Conservation (phyloP, 2,888 invertebrate species). For the Caenorhabditis sinica region DNA sequence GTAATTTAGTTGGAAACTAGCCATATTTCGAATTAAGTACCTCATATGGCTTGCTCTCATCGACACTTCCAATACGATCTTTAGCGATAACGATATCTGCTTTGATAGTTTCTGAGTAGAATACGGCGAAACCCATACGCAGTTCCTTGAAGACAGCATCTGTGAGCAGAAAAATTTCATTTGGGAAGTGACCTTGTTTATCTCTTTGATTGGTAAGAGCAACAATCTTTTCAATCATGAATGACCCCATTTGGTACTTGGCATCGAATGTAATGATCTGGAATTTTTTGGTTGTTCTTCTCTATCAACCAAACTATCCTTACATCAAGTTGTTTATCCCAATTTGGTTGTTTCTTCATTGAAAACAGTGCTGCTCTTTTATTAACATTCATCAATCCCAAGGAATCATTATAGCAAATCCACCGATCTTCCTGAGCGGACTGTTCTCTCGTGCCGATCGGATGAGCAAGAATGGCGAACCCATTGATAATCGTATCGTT, state of each 20-base stretch:
- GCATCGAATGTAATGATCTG: conserved; percentile 31
- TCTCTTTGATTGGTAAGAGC: conserved; percentile 26
- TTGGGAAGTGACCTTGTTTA: conserved; percentile 18
- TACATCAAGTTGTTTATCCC: conserved; percentile 52
- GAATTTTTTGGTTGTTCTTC: background rate
- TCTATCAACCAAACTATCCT: background rate
- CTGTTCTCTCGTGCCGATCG: background rate
- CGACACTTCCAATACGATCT: background rate
- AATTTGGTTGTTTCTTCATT: conserved; percentile 28
- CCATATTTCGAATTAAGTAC: background rate
- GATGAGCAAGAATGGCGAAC: conserved; percentile 26
- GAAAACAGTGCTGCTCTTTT: conserved; percentile 12
- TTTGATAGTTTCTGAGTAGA: conserved; percentile 27
- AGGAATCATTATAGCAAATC: conserved; percentile 46
- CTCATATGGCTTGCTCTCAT: background rate
- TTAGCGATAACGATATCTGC: background rate
- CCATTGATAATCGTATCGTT: conserved; percentile 7
- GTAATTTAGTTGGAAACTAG: background rate
- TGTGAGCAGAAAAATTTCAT: conserved; percentile 9
- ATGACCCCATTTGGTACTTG: conserved; percentile 8
- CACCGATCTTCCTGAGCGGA: conserved; percentile 4
- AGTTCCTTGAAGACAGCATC: conserved; percentile 16
- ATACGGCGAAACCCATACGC: background rate
- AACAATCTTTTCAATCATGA: background rate
- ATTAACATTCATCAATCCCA: conserved; percentile 28